Conservation (phyloP, 2,113 vertebrate species). For the Meriones unguiculatus region DNA sequence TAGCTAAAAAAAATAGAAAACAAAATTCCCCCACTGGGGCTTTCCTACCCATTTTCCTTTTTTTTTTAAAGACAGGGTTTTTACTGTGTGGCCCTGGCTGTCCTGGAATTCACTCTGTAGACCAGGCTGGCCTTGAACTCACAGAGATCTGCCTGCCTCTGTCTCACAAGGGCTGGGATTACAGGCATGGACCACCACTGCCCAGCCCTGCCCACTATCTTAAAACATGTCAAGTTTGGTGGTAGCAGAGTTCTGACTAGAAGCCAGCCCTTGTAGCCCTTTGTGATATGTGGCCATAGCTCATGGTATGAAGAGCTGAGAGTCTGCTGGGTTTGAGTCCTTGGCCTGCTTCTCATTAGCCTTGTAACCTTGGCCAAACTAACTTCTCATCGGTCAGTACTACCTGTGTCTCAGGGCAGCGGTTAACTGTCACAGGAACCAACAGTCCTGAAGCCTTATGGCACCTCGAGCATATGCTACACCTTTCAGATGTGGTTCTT, state of each 20-base stretch:
- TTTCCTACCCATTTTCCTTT: constrained; percentile 14
- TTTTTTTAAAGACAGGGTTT: background rate
- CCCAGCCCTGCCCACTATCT: background rate
- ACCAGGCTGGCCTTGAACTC: background rate
- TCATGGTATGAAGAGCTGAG: constrained; percentile 12
- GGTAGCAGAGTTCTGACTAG: constrained; percentile 3
- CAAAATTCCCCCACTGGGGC: background rate
- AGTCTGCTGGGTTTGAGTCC: background rate
- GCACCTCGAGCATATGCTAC: background rate
- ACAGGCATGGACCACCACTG: background rate
- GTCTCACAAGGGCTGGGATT: background rate
- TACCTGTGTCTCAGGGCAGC: background rate
- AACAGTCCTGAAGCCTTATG: background rate
- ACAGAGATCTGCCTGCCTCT: background rate
- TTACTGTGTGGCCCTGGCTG: background rate
- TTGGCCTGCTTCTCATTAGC: background rate
- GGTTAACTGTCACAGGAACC: background rate
- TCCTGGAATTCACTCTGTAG: background rate
- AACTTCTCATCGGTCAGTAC: background rate
- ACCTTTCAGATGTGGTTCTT: background rate
- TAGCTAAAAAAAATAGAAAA: background rate
- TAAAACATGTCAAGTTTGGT: constrained; percentile 16
- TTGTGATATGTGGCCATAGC: background rate
- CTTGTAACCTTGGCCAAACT: constrained; percentile 41
- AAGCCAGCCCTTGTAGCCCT: constrained; percentile 28